phyloP scores from a whole-genome alignment of 2,113 vertebrate genomes.

The Cyanistes caeruleus region DNA sequence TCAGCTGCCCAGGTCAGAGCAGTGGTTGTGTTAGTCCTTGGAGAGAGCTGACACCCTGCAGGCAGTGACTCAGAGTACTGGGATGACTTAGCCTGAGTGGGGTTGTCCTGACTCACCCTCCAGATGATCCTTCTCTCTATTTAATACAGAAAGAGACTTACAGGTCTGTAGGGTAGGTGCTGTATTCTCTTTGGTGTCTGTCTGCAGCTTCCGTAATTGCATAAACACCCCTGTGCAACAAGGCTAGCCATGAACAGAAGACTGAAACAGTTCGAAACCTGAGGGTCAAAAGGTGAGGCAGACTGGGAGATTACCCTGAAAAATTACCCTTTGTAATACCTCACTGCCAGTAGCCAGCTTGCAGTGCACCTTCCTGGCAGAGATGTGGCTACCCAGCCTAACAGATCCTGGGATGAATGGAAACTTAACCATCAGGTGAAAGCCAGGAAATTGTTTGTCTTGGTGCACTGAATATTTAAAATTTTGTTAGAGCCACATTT shows the following conservation, averaged over 20 bases:
- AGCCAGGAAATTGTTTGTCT: not conserved
- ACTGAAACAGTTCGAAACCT: not conserved
- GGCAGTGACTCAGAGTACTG: not conserved
- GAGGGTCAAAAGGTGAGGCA: not conserved
- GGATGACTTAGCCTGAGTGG: not conserved
- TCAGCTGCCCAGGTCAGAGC: not conserved
- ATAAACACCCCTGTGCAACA: not conserved
- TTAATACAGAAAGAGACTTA: not conserved
- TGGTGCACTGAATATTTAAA: not conserved
- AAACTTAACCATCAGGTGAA: not conserved
- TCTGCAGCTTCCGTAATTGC: not conserved
- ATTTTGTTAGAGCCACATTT: not conserved
- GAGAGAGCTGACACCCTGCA: not conserved
- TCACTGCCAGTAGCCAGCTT: not conserved
- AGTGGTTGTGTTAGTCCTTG: not conserved
- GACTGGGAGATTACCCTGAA: not conserved
- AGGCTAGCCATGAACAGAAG: not conserved
- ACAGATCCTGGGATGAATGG: not conserved
- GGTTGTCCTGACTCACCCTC: not conserved
- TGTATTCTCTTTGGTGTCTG: not conserved
- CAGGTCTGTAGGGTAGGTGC: not conserved
- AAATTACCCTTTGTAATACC: not conserved
- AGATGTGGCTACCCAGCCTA: not conserved
- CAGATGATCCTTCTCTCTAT: not conserved
- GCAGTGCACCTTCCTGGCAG: not conserved